Evolutionary conservation across 2,113 vertebrate genomes (phyloP).

Genomic region (Paracanthobrama guichenoti): DNA sequence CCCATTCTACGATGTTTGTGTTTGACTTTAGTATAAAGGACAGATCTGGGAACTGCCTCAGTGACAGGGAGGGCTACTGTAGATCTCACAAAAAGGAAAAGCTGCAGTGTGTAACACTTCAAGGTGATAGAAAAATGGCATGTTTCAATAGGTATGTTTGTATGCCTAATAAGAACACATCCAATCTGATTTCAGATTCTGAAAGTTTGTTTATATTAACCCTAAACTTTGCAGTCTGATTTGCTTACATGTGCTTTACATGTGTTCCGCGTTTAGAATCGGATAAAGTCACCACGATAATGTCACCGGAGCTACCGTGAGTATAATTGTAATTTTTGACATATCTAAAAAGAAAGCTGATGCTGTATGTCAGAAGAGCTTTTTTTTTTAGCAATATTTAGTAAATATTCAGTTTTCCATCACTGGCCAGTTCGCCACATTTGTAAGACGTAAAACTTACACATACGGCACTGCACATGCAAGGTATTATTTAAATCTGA

Average conservation of each 20-base stretch:
- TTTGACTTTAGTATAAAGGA: constrained; percentile 20
- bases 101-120: not conserved
- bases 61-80: not conserved
- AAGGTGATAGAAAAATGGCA: not conserved
- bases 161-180: not conserved
- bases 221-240: not conserved
- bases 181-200: not conserved
- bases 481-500: not conserved
- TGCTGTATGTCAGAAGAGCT: no score
- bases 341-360: no score
- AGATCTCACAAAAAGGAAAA: not conserved
- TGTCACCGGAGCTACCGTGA: not conserved
- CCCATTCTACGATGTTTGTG: not conserved
- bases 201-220: not conserved
- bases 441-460: not conserved
- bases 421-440: not conserved
- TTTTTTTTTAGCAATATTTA: no score
- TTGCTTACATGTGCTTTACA: not conserved
- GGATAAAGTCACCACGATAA: not conserved
- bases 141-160: not conserved
- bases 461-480: not conserved
- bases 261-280: not conserved
- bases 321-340: not conserved
- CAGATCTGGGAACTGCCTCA: not conserved
- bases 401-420: not conserved